Evolutionary conservation across 2,888 invertebrate genomes (phyloP).

Genomic region (Chesias legatella): DNA sequence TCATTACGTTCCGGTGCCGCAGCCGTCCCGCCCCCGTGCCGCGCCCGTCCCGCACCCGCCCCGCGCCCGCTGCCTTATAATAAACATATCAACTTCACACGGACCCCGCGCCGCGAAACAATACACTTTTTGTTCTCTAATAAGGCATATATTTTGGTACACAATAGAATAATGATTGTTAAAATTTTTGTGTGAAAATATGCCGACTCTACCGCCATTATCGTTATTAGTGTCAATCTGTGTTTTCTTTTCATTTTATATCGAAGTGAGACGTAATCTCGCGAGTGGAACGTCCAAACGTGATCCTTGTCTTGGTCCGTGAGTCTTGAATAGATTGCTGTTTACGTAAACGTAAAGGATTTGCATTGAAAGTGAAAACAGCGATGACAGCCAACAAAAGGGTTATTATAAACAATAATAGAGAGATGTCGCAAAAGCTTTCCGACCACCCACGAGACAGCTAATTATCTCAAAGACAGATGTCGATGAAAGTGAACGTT

Average conservation of each 20-base stretch:
- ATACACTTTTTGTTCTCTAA: slow-evolving; percentile 52
- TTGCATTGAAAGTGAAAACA: slow-evolving; percentile 72
- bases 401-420: slow-evolving; percentile 58
- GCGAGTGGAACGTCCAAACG: too few species aligned
- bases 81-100: slow-evolving; percentile 59
- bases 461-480: slow-evolving; percentile 70
- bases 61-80: slow-evolving; percentile 40
- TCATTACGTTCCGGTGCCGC: slow-evolving; percentile 14
- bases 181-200: slow-evolving; percentile 31
- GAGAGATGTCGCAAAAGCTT: slow-evolving; percentile 44
- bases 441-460: slow-evolving; percentile 58
- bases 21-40: slow-evolving; percentile 5
- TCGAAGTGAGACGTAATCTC: background rate
- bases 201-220: slow-evolving; percentile 9
- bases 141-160: slow-evolving; percentile 47
- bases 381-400: slow-evolving; percentile 61
- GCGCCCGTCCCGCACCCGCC: slow-evolving; percentile 9
- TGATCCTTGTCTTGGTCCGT: too few species aligned
- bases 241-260: slow-evolving; percentile 13
- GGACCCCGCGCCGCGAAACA: slow-evolving; percentile 43
- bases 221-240: background rate
- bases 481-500: slow-evolving; percentile 67
- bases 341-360: slow-evolving; percentile 61
- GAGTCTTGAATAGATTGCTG: slow-evolving; percentile 52
- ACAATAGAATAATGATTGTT: slow-evolving; percentile 30